These are phyloP conservation scores for Tetramorium bicarinatum DNA, from an alignment of 2,888 invertebrate genomes.

Conservation along the genomic window DNA sequence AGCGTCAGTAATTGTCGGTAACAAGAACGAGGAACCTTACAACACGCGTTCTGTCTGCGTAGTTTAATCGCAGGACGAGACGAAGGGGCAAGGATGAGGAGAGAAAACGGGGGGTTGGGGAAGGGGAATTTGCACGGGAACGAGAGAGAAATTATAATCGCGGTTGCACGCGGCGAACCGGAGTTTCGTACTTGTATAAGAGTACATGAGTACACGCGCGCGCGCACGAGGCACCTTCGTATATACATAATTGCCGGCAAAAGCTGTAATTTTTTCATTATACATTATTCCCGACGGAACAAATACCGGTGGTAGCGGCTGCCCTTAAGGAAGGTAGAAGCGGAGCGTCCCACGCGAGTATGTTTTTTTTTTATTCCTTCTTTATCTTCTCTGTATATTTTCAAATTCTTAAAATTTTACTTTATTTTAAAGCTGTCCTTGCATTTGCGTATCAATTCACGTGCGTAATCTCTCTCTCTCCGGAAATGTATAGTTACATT, in stretches of 20 bases:
- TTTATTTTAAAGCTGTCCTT: neutral
- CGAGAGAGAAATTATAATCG: constrained; percentile 66
- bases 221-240: constrained; percentile 39
- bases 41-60: constrained; percentile 69
- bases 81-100: constrained; percentile 6
- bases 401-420: constrained; percentile 14
- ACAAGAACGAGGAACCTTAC: constrained; percentile 58
- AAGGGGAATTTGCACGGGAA: constrained; percentile 1
- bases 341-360: constrained; percentile 46
- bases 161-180: constrained; percentile 65
- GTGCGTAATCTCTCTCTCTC: neutral
- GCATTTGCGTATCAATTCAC: neutral
- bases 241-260: constrained; percentile 76
- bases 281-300: constrained; percentile 79
- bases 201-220: neutral
- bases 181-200: neutral
- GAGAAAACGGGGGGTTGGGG: neutral
- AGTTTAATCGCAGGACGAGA: constrained; percentile 66
- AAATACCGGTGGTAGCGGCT: constrained; percentile 74
- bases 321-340: constrained; percentile 5
- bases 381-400: neutral
- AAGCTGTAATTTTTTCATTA: constrained; percentile 82
- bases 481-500: neutral
- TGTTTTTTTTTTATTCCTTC: neutral
- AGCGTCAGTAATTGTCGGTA: constrained; percentile 70